phyloP scores from a whole-genome alignment of 2,797 vertebrate genomes.

The Octomys mimax region DNA sequence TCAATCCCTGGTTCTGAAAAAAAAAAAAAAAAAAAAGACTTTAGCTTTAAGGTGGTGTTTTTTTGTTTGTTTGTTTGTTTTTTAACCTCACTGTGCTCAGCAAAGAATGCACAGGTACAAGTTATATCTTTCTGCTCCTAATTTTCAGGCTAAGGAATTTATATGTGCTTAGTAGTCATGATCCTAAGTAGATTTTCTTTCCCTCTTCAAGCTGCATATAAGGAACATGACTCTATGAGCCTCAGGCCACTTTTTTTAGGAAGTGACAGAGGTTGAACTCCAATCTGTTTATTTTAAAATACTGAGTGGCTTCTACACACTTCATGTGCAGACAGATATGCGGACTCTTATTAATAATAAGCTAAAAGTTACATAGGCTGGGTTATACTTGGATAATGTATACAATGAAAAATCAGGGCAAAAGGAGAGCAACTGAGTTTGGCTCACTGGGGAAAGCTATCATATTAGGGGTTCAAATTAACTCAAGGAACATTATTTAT shows the following conservation, averaged over 20 bases:
- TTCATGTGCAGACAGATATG: background rate
- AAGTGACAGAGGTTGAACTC: conserved; percentile 22
- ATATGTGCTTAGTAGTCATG: background rate
- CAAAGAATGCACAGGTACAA: background rate
- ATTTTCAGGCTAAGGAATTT: background rate
- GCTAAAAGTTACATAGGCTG: background rate
- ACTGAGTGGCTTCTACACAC: background rate
- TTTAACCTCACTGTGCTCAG: background rate
- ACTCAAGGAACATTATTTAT: background rate
- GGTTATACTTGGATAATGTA: background rate
- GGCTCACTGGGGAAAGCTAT: background rate
- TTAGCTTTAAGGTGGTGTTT: background rate
- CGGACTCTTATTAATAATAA: background rate
- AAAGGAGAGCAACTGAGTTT: background rate
- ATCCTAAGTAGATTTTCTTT: background rate
- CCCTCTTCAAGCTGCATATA: background rate
- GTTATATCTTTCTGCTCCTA: background rate
- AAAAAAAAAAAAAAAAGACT: background rate
- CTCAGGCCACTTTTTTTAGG: background rate
- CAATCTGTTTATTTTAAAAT: background rate
- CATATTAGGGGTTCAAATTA: background rate
- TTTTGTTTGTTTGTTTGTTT: background rate
- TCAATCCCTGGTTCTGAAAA: too few species aligned
- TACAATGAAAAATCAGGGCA: background rate
- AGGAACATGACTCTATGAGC: background rate